Base-by-base conservation (phyloP, 2,797 vertebrate species). In the Acanthiza pusilla region DNA sequence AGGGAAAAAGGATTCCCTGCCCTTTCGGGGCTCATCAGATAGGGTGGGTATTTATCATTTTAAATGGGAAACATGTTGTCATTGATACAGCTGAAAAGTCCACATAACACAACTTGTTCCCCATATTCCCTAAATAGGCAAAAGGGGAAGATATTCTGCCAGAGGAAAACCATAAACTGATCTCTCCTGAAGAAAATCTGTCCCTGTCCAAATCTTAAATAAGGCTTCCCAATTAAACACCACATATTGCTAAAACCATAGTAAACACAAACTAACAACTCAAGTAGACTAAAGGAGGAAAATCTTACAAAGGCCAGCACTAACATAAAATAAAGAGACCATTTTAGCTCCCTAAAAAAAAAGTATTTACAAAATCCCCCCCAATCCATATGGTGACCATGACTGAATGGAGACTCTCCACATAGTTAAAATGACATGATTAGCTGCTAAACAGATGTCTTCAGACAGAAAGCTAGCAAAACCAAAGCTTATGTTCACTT, bases 81-180 rank as follows among this genome's bases (percentile, higher is more conserved):
- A 92, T 95, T 95, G 96, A 95, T 91, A 94, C 43, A 96, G 68
- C 74, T 95, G 88, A 82, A 85, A 94, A 96, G 88, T 71, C 95
- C 67, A 81, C 57, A 13, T 34, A 95, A 92, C 80, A 91, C 67
- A 93, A 77, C 71, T 96, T 67, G 60, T 66, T 93, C 62, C 60
- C 40, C 55, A 38, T 82, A 71, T 63, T 92, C 78, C 57, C 53
- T 91, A 89, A 91, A 86, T 2, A 89, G 68, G 47, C 36, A 91
- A 93, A 85, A 93, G 13, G 21, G 40, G 36, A 95, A 50, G 32
- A 86, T 86, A 89, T 78, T 84, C 66, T 27, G 80, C 36, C 16
- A 7, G 45, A 97, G 42, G 20, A 88, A 84, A 85, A 60, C 38
- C 45, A 85, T 85, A 88, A 95, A 85, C 66, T 5, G 11, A 60